Conservation (phyloP, 2,888 invertebrate genomes). For the Empis livida region DNA sequence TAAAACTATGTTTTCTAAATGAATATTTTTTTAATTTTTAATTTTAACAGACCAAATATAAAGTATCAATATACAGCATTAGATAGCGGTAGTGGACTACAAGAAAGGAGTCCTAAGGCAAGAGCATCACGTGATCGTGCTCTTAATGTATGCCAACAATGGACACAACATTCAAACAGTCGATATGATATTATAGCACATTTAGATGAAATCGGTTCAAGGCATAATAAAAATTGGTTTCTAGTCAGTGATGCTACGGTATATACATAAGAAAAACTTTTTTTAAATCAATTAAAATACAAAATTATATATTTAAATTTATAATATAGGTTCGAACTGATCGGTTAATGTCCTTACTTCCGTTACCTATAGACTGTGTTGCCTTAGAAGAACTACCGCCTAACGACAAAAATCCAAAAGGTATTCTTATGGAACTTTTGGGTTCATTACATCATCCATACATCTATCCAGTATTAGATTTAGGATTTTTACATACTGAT, state of each 20-base stretch:
- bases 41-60: slow-evolving; percentile 27
- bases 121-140: slow-evolving; percentile 51
- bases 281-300: not conserved
- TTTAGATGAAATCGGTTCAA: slow-evolving; percentile 68
- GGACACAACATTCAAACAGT: slow-evolving; percentile 42
- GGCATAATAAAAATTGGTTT: slow-evolving; percentile 85
- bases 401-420: slow-evolving; percentile 46
- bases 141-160: slow-evolving; percentile 47
- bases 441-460: slow-evolving; percentile 83
- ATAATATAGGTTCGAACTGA: slow-evolving; percentile 33
- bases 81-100: slow-evolving; percentile 40
- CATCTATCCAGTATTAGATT: slow-evolving; percentile 77
- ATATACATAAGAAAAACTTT: slow-evolving; percentile 8
- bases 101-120: slow-evolving; percentile 51
- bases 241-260: slow-evolving; percentile 70
- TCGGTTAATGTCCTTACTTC: slow-evolving; percentile 34
- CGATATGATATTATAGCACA: slow-evolving; percentile 70
- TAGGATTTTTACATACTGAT: slow-evolving; percentile 52
- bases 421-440: slow-evolving; percentile 68
- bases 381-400: slow-evolving; percentile 38
- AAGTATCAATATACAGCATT: slow-evolving; percentile 52
- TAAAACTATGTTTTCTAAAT: too few relatives aligned
- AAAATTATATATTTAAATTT: slow-evolving; percentile 3
- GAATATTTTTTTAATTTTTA: slow-evolving; percentile 8
- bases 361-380: slow-evolving; percentile 35